Evolutionary conservation across 2,888 invertebrate genomes (phyloP).

Genomic region (Polydesmus complanatus): DNA sequence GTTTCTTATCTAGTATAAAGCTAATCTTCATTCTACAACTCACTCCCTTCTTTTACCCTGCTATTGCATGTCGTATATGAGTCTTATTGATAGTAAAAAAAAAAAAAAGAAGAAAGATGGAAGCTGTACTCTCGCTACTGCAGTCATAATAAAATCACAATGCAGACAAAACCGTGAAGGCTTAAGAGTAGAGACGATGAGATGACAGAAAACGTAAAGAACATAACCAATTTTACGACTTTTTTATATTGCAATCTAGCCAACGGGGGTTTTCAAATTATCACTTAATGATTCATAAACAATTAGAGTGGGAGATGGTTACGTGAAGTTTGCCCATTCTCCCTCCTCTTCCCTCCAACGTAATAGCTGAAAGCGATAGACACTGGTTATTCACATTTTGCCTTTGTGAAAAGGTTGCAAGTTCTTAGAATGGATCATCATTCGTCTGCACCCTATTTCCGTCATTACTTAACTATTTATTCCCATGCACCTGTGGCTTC

Average conservation of each 20-base stretch:
- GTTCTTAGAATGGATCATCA: neutral
- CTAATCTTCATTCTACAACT: too few relatives aligned
- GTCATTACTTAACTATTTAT: neutral
- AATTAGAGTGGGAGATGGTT: neutral
- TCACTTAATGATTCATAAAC: neutral
- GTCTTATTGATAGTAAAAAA: too few relatives aligned
- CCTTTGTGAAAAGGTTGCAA: neutral
- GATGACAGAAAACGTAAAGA: neutral
- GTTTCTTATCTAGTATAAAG: too few relatives aligned
- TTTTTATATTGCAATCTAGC: neutral
- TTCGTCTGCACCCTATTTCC: neutral
- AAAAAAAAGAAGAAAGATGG: neutral
- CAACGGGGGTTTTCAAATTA: neutral
- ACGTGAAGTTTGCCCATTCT: neutral
- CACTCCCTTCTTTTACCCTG: too few relatives aligned
- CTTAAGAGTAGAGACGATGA: neutral
- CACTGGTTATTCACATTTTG: too few relatives aligned
- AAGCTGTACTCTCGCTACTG: neutral
- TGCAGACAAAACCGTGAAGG: neutral
- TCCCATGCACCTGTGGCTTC: neutral
- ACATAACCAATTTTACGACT: neutral
- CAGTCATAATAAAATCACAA: neutral
- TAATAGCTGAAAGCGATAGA: too few relatives aligned
- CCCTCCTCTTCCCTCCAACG: too few relatives aligned
- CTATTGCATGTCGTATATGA: too few relatives aligned